A percentile compares a stretch with the other conserved stretches of the same genome.
Conservation (phyloP, 2,797 vertebrate species). For the Balearica regulorum region DNA sequence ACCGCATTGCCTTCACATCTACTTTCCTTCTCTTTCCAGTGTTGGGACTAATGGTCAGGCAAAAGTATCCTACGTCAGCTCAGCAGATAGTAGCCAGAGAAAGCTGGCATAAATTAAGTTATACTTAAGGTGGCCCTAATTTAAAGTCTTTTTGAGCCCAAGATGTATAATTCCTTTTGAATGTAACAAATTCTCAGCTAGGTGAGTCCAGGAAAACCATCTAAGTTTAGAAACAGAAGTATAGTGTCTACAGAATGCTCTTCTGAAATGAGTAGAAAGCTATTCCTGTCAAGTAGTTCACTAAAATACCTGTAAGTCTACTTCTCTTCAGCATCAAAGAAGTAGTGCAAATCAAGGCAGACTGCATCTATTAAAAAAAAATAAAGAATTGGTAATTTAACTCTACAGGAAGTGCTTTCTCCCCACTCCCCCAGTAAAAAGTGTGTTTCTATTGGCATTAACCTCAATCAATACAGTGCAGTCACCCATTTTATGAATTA, state of each 20-base stretch:
- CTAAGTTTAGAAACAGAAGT: background rate
- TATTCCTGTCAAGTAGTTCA: background rate
- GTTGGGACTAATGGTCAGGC: background rate
- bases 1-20: background rate
- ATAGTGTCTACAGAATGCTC: background rate
- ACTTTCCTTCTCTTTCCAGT: background rate
- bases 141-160: background rate
- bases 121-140: background rate
- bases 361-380: background rate
- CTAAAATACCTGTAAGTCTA: background rate
- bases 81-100: background rate
- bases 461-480: background rate
- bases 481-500: background rate
- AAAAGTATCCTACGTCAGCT: background rate
- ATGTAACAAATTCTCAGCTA: background rate
- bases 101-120: background rate
- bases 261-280: background rate
- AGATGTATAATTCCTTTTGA: background rate
- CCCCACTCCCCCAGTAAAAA: accelerated
- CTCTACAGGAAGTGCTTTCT: background rate
- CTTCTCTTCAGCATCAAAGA: background rate
- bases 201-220: background rate
- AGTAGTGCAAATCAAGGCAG: background rate
- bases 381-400: background rate
- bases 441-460: background rate